A percentile compares a stretch with the other conserved stretches of the same genome.
Evolutionary conservation across 2,888 invertebrate genomes (phyloP).

Genomic region (Machimus atricapillus): DNA sequence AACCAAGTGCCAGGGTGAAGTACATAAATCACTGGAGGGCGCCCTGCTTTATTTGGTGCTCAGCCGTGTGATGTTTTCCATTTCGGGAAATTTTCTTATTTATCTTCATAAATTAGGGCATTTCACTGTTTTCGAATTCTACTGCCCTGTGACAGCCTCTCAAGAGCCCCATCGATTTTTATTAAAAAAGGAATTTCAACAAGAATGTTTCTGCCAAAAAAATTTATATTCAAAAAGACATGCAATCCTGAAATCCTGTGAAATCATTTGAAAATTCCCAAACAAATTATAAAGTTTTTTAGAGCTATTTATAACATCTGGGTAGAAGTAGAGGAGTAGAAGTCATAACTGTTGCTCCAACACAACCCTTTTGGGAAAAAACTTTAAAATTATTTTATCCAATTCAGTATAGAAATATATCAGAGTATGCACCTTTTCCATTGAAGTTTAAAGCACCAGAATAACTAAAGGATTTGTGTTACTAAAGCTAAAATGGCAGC

Average conservation of each 20-base stretch:
- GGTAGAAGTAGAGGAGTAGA: neutral
- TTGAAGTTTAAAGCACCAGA: neutral
- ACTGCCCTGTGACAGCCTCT: neutral
- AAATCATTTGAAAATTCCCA: neutral
- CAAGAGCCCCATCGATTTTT: neutral
- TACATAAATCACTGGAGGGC: constrained; percentile 12
- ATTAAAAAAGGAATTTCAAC: neutral
- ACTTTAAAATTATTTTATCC: neutral
- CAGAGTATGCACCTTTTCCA: neutral
- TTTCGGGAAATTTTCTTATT: neutral
- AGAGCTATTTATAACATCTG: neutral
- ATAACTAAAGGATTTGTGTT: neutral
- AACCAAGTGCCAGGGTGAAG: neutral
- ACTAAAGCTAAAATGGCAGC: neutral
- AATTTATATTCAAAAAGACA: neutral
- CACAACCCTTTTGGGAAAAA: neutral
- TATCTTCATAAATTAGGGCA: constrained; percentile 21
- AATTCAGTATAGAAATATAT: neutral
- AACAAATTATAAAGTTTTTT: neutral
- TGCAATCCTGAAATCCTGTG: neutral
- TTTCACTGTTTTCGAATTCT: neutral
- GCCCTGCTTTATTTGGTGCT: neutral
- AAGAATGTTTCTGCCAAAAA: neutral
- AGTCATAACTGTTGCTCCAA: neutral
- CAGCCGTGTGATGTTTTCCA: neutral